Conservation (phyloP, 2,797 vertebrate species). For the Paramormyrops hopkinsi region DNA sequence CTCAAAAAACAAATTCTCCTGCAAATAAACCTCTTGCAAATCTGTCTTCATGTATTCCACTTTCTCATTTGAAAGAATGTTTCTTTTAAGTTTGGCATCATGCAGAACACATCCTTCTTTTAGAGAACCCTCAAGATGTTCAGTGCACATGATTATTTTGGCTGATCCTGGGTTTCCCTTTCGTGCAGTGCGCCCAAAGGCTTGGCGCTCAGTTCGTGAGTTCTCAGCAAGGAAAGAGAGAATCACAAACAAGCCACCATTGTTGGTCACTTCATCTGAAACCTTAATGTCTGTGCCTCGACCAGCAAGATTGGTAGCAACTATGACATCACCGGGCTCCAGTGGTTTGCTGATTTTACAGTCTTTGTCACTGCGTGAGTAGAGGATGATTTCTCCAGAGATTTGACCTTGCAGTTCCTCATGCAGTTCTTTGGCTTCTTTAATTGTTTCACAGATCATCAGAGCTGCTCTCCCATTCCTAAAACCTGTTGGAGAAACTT, state of each 20-base stretch:
- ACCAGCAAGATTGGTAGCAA: conserved; percentile 46
- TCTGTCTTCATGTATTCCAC: conserved; percentile 30
- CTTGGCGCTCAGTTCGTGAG: conserved; percentile 41
- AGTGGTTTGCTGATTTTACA: conserved; percentile 1
- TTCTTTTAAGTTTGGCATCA: conserved; percentile 17
- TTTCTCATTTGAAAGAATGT: conserved; percentile 16
- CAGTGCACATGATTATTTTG: conserved; percentile 30
- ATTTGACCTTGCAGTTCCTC: background rate
- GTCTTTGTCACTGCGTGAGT: conserved; percentile 31
- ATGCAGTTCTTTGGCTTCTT: conserved; percentile 25
- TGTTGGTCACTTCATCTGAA: conserved; percentile 40
- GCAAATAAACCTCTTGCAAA: conserved; percentile 26
- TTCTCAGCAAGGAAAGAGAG: conserved; percentile 38
- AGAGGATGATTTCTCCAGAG: conserved; percentile 24
- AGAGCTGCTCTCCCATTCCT: conserved; percentile 26
- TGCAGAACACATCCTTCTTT: background rate
- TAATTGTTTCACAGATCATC: conserved; percentile 34
- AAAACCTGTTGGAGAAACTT: background rate
- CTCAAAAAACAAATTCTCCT: conserved; percentile 30
- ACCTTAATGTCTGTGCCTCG: conserved; percentile 46
- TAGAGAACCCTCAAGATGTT: conserved; percentile 17
- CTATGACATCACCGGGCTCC: conserved; percentile 38
- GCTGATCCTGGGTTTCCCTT: conserved; percentile 38
- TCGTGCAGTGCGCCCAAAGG: conserved; percentile 42
- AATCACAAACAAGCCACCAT: conserved; percentile 47